Evolutionary conservation across 2,888 invertebrate genomes (phyloP), one percentile per base, ranked within the genome.

Genomic region (Clistopyga incitator): DNA sequence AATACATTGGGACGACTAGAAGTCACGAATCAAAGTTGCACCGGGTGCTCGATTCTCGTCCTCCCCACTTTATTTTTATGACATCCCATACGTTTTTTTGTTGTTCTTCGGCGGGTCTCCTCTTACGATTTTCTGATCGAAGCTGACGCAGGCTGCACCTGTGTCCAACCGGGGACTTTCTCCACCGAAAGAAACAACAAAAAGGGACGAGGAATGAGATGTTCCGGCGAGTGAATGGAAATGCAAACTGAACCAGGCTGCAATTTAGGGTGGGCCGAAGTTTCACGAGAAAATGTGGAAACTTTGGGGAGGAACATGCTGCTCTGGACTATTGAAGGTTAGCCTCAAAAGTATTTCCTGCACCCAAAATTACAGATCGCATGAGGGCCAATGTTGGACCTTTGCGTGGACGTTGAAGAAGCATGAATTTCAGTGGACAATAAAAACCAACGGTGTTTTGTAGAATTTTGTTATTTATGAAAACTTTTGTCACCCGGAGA

Each of bases 21-120:
- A 74, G 74, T 64, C 74, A 64, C 64, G 64, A 64, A 75, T 75
- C 64, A 75, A 75, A 75, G 74, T 75, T 50, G 13, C 74, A 64
- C 50, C 20, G 74, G 61, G 20, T 75, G 15, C 47, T 64, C 64
- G 74, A 61, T 18, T 61, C 50, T 50, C 61, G 18, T 61, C 18
- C 18, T n/a, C 29, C 18, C 47, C 6, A 59, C 23, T n/a, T 50
- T 74, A n/a, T 23, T 61, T 38, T 34, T 23, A 75, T 38, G 18
- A 20, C 34, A 20, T 18, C 18, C 10, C 10, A 10, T 38, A 38
- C 38, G 8, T 10, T 38, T 10, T 10, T 38, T 38, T 38, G 29
- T 29, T 29, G 29, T 4, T 38, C 10, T 38, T 38, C 20, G n/a
- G 18, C 8, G 11, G n/a, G 38, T 29, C 15, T 29, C 38, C 42